Evolutionary conservation across 1,140 invertebrate genomes (phyloP).

Genomic region (Neotoxoptera formosana): DNA sequence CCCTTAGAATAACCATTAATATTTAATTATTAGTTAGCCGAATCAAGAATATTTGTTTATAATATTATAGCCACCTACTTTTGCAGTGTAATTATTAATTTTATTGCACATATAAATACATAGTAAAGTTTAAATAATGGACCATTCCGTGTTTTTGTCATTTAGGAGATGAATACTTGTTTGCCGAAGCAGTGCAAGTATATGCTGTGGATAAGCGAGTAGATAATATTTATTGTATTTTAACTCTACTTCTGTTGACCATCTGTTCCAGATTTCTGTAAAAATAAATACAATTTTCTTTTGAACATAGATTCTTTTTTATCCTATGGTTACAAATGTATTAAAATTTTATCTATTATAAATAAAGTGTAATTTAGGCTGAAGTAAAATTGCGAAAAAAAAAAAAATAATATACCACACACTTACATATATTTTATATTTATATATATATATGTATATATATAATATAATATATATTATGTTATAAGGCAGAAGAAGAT

Average conservation of each 20-base stretch:
- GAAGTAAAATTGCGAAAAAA: constrained; percentile 9
- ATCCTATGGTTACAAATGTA: background rate
- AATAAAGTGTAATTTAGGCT: constrained; percentile 24
- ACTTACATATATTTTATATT: background rate
- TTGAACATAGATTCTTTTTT: constrained; percentile 23
- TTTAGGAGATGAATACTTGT: constrained; percentile 41
- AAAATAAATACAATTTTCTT: constrained; percentile 48
- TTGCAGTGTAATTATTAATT: constrained; percentile 17
- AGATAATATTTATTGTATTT: constrained; percentile 53
- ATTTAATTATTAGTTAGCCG: background rate
- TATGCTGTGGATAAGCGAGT: constrained; percentile 29
- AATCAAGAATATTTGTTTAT: background rate
- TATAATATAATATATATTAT: background rate
- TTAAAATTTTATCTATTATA: background rate
- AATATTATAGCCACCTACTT: constrained; percentile 22
- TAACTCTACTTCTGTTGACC: constrained; percentile 54
- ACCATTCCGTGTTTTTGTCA: constrained; percentile 37
- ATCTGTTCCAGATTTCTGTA: constrained; percentile 57
- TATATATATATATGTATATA: background rate
- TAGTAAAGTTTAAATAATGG: constrained; percentile 26
- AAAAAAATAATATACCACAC: background rate
- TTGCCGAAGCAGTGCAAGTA: constrained; percentile 47
- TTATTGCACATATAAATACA: constrained; percentile 52
- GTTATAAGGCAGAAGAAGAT: constrained; percentile 30
- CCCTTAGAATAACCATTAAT: background rate